A percentile compares a stretch with the other conserved stretches of the same genome.
Conservation (phyloP, 2,113 vertebrate genomes). For the Pycnonotus jocosus region DNA sequence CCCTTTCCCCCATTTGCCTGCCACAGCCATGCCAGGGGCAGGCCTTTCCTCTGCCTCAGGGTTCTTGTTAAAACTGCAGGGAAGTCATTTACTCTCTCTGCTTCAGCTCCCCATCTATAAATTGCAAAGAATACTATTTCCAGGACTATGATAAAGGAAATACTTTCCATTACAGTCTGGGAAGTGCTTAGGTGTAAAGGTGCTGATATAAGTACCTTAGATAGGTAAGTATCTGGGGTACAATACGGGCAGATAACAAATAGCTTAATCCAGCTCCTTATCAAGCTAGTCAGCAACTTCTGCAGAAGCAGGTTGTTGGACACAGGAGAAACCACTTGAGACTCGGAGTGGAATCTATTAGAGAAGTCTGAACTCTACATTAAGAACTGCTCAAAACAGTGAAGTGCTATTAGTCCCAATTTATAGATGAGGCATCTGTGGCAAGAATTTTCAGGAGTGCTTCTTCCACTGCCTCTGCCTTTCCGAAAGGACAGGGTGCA, state of each 20-base stretch:
- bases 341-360: constrained; percentile 35
- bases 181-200: constrained; percentile 40
- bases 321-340: constrained; percentile 42
- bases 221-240: constrained; percentile 54
- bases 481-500: not conserved
- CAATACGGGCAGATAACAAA: constrained; percentile 48
- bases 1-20: accelerated
- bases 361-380: constrained; percentile 27
- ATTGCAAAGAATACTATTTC: constrained; percentile 48
- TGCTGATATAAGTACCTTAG: constrained; percentile 51
- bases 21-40: not conserved
- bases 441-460: constrained; percentile 2
- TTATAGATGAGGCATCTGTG: constrained; percentile 4
- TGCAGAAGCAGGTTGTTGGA: constrained; percentile 26
- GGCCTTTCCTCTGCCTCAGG: not conserved
- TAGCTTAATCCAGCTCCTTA: constrained; percentile 53
- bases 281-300: constrained; percentile 50
- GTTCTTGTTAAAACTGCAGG: not conserved
- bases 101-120: not conserved
- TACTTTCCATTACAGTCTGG: constrained; percentile 31
- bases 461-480: not conserved
- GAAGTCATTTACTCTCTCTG: not conserved
- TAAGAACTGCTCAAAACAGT: constrained; percentile 36
- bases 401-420: constrained; percentile 50
- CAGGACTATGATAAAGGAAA: constrained; percentile 50